Evolutionary conservation across 2,888 invertebrate species (phyloP), one percentile per base, ranked within the genome.

Genomic region (Xestobium rufovillosum): DNA sequence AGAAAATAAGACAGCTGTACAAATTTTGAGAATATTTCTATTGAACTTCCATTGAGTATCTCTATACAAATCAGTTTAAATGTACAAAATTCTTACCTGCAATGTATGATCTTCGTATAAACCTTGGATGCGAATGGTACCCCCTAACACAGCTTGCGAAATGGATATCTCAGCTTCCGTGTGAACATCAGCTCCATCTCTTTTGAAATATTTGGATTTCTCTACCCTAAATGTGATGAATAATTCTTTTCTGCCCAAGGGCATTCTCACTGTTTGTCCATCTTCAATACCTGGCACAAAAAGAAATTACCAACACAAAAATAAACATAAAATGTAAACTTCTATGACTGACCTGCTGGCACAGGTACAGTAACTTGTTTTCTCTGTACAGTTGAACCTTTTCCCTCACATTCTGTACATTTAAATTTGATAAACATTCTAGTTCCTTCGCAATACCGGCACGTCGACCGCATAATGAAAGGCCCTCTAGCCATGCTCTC

Each of bases 381-480:
- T 17, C 88, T 76, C 70, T 95, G 91, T 0, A 94, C 84, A 64
- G 76, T 75, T 19, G 71, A 72, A 3, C 67, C 98, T 65, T 91
- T 94, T 16, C 92, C 98, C 52, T 86, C 82, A 60, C 98, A 99
- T 56, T 94, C 94, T 0, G 60, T 57, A 57, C 97, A 98, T 1
- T 95, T 95, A 60, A 78, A 81, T 60, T 89, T 89, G 41, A 97
- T 95, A 49, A 82, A 77, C 69, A 87, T 79, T 38, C 89, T 76
- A 0, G 83, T 57, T 1, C 95, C 95, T 53, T 85, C 83, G 57
- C 94, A 95, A 50, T 85, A 83, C 23, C 95, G 75, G 61, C 96
- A 97, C 0, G 96, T 94, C 2, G 91, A 88, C 36, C 94, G 75
- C 95, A 97, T 96, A 14, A 96, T 83, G 67, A 96, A 97, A 34